Conservation (phyloP, 2,797 vertebrate genomes). For the Nothura maculosa region DNA sequence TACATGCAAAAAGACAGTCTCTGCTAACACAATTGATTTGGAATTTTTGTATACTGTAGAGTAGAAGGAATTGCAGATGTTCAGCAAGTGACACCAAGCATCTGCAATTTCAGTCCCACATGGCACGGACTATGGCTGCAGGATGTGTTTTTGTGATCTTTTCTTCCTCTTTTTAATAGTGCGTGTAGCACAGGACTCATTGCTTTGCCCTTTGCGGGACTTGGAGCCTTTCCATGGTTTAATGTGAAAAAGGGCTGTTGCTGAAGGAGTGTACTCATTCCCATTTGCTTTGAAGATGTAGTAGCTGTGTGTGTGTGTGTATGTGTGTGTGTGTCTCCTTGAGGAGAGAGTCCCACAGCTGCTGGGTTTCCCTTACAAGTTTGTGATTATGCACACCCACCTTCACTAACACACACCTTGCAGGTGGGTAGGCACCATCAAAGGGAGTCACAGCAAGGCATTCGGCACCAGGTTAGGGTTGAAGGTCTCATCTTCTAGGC, state of each 20-base stretch:
- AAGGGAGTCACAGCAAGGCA: background rate
- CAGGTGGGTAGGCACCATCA: background rate
- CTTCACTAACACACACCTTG: background rate
- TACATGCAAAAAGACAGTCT: background rate
- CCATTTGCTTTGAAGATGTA: constrained; percentile 69
- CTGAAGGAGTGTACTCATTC: background rate
- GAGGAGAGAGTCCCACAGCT: constrained; percentile 63
- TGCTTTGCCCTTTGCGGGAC: constrained; percentile 47
- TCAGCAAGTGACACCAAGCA: constrained; percentile 39
- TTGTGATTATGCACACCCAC: background rate
- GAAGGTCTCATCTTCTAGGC: background rate
- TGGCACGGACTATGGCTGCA: constrained; percentile 4
- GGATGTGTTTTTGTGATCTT: background rate
- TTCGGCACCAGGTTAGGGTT: background rate
- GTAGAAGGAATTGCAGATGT: constrained; percentile 7
- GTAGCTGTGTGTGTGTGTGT: background rate
- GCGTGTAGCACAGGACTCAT: background rate
- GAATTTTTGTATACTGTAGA: background rate
- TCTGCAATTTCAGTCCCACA: constrained; percentile 25
- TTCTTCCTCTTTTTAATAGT: background rate
- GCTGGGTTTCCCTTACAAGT: constrained; percentile 36
- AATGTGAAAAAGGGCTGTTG: constrained; percentile 69
- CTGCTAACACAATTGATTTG: background rate
- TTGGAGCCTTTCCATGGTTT: constrained; percentile 63
- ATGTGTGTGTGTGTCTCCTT: constrained; percentile 19